Evolutionary conservation across 2,797 vertebrate genomes (phyloP).

Genomic region (Lepus oiostolus): DNA sequence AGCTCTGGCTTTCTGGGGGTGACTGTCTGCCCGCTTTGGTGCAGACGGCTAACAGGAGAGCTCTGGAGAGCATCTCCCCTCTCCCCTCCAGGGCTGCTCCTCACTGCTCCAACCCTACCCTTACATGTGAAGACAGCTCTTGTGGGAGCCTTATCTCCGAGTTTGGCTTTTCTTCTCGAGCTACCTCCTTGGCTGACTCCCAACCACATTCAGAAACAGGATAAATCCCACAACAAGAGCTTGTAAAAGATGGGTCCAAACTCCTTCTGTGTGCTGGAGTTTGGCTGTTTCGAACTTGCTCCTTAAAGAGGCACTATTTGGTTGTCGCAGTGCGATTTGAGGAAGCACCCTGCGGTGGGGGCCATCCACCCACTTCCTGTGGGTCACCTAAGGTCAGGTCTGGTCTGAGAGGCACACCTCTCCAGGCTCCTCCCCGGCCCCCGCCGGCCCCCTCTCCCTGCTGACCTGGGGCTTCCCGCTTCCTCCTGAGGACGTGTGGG

Average conservation of each 20-base stretch:
- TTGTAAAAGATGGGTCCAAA: neutral
- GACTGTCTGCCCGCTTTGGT: neutral
- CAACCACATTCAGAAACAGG: neutral
- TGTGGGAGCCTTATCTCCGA: neutral
- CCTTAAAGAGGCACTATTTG: neutral
- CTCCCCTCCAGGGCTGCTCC: neutral
- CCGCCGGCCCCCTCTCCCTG: neutral
- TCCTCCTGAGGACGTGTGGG: neutral
- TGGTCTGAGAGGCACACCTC: neutral
- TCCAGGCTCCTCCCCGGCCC: neutral
- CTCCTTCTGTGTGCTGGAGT: neutral
- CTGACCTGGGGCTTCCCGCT: neutral
- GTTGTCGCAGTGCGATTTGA: neutral
- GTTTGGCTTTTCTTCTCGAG: neutral
- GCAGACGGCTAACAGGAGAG: neutral
- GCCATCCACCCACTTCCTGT: neutral
- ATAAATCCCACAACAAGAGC: neutral
- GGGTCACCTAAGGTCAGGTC: neutral
- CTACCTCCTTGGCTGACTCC: neutral
- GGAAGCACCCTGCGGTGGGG: neutral
- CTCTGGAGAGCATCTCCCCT: neutral
- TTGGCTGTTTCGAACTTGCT: neutral
- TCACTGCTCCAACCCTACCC: neutral
- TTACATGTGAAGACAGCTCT: neutral
- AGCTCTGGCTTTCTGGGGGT: neutral